phyloP scores from a whole-genome alignment of 23 tunicate genomes.

The Aplidium turbinatum region DNA sequence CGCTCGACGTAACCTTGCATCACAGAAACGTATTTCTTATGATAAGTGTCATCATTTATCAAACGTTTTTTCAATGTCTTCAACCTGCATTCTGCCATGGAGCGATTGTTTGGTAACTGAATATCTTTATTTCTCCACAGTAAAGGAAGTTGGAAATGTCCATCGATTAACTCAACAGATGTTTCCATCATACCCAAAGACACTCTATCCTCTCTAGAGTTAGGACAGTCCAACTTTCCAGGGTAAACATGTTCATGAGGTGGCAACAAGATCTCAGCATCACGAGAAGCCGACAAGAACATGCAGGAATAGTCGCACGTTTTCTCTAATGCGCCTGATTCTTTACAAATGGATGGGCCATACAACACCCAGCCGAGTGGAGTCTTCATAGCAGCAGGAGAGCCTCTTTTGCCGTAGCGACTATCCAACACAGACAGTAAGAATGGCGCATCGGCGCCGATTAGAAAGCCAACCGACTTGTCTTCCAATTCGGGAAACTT shows the following conservation, averaged over 20 bases:
- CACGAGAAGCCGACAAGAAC: no score
- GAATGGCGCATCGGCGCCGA: no score
- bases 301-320: no score
- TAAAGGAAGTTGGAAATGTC: slow-evolving; percentile 30
- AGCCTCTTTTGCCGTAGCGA: no score
- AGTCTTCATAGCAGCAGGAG: no score
- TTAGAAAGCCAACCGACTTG: background rate
- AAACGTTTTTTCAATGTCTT: background rate
- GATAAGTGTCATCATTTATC: background rate
- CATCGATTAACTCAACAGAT: background rate
- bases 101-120: slow-evolving; percentile 10
- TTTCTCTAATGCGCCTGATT: no score
- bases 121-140: background rate
- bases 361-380: no score
- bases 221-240: slow-evolving; percentile 9
- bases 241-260: no score
- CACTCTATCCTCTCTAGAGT: slow-evolving; percentile 2
- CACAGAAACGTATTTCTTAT: background rate
- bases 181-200: background rate
- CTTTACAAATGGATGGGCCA: no score
- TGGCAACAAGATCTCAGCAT: no score
- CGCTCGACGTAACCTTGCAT: background rate
- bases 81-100: background rate
- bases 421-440: no score
- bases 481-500: slow-evolving; percentile 5